phyloP scores from a whole-genome alignment of 2,797 vertebrate species.

The Neopelma chrysocephalum region DNA sequence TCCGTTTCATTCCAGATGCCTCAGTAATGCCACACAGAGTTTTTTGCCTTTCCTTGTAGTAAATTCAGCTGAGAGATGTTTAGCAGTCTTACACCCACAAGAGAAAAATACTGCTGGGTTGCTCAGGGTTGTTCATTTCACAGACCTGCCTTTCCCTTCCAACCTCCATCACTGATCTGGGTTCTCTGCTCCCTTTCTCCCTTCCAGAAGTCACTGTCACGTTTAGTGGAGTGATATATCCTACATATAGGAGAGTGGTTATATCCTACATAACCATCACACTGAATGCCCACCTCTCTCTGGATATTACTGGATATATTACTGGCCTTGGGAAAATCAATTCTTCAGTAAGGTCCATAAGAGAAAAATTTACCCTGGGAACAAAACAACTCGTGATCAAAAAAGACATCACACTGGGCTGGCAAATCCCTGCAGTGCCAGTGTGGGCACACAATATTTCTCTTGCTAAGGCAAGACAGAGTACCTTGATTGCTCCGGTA shows the following conservation, averaged over 20 bases:
- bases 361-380: not conserved
- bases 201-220: not conserved
- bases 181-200: not conserved
- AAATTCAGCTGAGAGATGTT: not conserved
- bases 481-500: slow-evolving; percentile 97
- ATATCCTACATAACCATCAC: not conserved
- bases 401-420: not conserved
- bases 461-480: not conserved
- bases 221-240: not conserved
- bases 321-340: not conserved
- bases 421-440: not conserved
- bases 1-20: not conserved
- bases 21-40: not conserved
- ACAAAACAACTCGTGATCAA: not conserved
- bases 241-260: too few species aligned
- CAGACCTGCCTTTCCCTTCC: not conserved
- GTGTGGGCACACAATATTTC: not conserved
- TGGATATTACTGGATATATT: not conserved
- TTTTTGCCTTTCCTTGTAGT: not conserved
- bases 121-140: not conserved
- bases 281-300: not conserved
- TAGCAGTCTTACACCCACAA: not conserved
- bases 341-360: not conserved
- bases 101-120: not conserved
- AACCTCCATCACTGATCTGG: not conserved